Evolutionary conservation across 2,113 vertebrate genomes (phyloP).

Genomic region (Myotis lucifugus): DNA sequence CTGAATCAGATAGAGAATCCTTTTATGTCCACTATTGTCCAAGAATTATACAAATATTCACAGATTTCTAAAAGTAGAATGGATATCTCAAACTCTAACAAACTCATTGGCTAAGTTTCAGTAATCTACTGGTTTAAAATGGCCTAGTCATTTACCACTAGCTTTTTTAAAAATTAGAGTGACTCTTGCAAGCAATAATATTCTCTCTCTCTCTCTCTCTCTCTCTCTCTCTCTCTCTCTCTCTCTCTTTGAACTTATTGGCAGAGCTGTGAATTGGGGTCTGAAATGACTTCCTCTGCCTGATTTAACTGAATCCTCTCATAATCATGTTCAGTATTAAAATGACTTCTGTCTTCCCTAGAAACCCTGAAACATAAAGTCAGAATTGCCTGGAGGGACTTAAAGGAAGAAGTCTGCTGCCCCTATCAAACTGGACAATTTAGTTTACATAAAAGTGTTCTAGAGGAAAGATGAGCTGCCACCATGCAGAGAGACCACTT

Average conservation of each 20-base stretch:
- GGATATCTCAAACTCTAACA: neutral
- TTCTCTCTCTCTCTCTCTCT: neutral
- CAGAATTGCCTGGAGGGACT: neutral
- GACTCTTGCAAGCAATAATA: neutral
- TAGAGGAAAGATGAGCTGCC: neutral
- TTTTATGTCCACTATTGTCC: neutral
- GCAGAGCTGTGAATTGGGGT: neutral
- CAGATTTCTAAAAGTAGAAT: slow-evolving; percentile 26
- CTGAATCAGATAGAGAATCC: neutral
- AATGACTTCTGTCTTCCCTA: neutral
- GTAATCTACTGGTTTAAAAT: neutral
- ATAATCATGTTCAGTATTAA: slow-evolving; percentile 13
- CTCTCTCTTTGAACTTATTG: slow-evolving; percentile 8
- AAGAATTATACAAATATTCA: slow-evolving; percentile 19
- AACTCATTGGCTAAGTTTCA: neutral
- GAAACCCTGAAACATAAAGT: neutral
- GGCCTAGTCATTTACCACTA: neutral
- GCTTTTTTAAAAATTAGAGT: slow-evolving; percentile 38
- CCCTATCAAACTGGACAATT: neutral
- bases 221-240: neutral
- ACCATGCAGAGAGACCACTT: neutral
- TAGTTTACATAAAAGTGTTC: neutral
- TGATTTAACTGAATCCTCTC: slow-evolving; percentile 7
- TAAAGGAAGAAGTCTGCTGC: neutral
- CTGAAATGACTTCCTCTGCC: neutral